Base-by-base conservation (phyloP, 2,113 vertebrate species). In the Saimiri boliviensis region DNA sequence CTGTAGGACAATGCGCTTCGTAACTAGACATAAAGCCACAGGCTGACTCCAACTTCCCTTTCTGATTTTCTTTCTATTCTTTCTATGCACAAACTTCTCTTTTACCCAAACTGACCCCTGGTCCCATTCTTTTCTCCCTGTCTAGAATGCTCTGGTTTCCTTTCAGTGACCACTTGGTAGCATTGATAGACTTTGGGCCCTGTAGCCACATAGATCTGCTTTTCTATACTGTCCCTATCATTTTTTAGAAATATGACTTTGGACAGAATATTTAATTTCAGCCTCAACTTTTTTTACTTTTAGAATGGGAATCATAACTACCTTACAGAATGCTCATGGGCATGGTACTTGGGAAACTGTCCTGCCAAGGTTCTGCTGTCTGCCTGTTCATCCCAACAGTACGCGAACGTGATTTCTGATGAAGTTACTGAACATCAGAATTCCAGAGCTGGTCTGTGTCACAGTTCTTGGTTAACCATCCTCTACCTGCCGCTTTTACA, bases 221-320 rank as follows among this genome's bases (percentile, higher is more conserved):
- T 80, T 73, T 42, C 49, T 17, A n/a, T 91, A 81, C 27, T 20
- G 1, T 76, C 60, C 74, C 5, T 70, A 20, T 76, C 45, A 91
- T 23, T 54, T 79, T 96, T 93, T 91, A 83, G 92, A 95, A 97
- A 60, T 91, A 40, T 93, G 45, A 54, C 21, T 77, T 91, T 54
- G 25, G 30, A 42, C 3, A 85, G 92, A 88, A 71, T 77, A 37
- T 9, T 83, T 91, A 23, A 81, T 94, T 80, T 91, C 27, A 52
- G 35, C 30, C 40, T 87, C 56, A 23, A 0, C 58, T 73, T 89
- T 93, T 63, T 54, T 81, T 71, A n/a, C 6, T 86, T 94, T 40
- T 68, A 71, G 35, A 73, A 20, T 58, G 11, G 4, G 77, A 92
- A 35, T 52, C 30, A 11, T 35, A 60, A 10, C 27, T 35, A 56